phyloP scores from a whole-genome alignment of 2,888 invertebrate species.

The Proisotoma minuta region DNA sequence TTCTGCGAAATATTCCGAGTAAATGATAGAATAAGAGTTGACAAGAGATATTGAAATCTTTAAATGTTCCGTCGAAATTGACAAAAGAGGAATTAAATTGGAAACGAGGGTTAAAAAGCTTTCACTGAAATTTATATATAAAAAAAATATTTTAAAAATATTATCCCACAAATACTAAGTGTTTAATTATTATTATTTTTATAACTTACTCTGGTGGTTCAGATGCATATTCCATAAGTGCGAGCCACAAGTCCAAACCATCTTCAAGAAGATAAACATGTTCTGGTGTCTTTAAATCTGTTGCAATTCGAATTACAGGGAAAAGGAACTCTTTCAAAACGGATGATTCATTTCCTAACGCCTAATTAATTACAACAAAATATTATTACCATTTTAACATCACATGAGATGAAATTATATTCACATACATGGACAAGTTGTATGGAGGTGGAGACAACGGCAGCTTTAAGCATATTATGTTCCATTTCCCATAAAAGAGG shows the following conservation, averaged over 20 bases:
- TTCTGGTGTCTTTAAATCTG: conserved; percentile 66
- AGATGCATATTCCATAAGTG: conserved; percentile 72
- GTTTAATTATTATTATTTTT: not conserved
- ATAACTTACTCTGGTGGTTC: conserved; percentile 49
- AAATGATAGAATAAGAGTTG: conserved; percentile 44
- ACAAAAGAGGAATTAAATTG: conserved; percentile 42
- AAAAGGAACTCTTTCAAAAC: conserved; percentile 57
- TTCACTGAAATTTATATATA: conserved; percentile 25
- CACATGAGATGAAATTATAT: conserved; percentile 7
- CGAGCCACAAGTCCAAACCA: conserved; percentile 83
- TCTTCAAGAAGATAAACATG: conserved; percentile 90
- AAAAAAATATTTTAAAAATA: not conserved
- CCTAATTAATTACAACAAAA: conserved; percentile 51
- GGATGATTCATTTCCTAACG: conserved; percentile 55
- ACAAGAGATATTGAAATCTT: conserved; percentile 43
- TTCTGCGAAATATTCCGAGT: conserved; percentile 44
- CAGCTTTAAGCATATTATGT: conserved; percentile 84
- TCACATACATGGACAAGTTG: conserved; percentile 70
- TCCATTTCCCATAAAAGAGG: conserved; percentile 80
- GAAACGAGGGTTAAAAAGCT: conserved; percentile 42
- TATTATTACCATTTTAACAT: no score
- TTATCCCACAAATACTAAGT: conserved; percentile 15
- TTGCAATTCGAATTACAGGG: conserved; percentile 66
- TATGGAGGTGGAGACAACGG: conserved; percentile 79
- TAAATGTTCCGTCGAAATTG: conserved; percentile 45